Evolutionary conservation across 2,888 invertebrate species (phyloP).

Genomic region (Caenorhabditis drosophilae): DNA sequence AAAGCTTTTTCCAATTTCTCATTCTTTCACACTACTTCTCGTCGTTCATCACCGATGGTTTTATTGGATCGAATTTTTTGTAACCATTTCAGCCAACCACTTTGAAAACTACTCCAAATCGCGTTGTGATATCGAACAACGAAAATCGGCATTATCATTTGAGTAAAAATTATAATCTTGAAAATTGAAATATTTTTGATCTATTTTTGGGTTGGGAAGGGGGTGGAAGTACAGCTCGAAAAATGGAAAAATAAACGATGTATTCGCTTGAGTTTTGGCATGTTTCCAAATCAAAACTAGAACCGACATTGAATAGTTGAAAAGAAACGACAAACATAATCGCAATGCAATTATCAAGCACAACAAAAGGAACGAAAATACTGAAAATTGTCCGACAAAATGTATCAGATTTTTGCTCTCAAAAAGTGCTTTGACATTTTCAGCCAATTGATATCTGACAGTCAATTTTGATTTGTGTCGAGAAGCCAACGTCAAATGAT

Average conservation of each 20-base stretch:
- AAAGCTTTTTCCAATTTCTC: too few species aligned
- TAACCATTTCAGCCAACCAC: neutral
- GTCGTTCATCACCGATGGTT: neutral
- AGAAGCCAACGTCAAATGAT: constrained; percentile 23
- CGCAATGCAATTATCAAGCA: constrained; percentile 38
- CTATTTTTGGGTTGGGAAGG: too few species aligned
- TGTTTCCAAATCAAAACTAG: constrained; percentile 23
- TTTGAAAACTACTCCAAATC: too few species aligned
- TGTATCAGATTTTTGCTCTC: too few species aligned
- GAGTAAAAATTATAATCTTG: constrained; percentile 31
- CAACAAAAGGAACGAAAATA: constrained; percentile 38
- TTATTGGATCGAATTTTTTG: neutral
- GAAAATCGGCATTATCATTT: constrained; percentile 28
- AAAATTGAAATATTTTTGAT: neutral
- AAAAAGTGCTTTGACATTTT: constrained; percentile 36
- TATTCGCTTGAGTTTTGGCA: constrained; percentile 21
- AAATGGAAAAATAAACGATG: constrained; percentile 5
- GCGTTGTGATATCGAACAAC: constrained; percentile 32
- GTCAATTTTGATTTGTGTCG: constrained; percentile 23
- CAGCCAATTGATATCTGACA: constrained; percentile 33
- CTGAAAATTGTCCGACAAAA: constrained; percentile 9
- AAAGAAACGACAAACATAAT: constrained; percentile 32
- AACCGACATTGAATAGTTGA: constrained; percentile 28
- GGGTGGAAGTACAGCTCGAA: neutral
- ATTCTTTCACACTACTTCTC: neutral